Percentiles rank a stretch among this genome's conserved stretches.
Evolutionary conservation across 2,888 invertebrate genomes (phyloP).

Genomic region (Seira sanloemensis): DNA sequence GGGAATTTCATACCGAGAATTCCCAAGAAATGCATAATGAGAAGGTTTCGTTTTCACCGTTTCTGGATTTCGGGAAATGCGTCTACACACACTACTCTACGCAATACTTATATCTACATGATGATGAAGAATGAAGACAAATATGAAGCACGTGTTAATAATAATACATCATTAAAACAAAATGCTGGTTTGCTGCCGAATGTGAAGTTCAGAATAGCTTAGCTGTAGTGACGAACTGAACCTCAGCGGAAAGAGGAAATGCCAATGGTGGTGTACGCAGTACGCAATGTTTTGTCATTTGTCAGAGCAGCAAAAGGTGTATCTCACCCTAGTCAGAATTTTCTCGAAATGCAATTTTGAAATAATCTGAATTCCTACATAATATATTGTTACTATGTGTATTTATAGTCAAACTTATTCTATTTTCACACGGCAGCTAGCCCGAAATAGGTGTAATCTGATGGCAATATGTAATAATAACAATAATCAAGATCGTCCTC

Average conservation of each 20-base stretch:
- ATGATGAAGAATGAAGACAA: background rate
- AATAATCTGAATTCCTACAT: too few relatives aligned
- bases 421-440: too few relatives aligned
- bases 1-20: too few relatives aligned
- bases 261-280: background rate
- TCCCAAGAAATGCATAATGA: background rate
- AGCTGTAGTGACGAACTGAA: background rate
- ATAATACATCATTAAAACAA: background rate
- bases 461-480: conserved; percentile 2
- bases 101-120: background rate
- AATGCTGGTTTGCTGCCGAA: background rate
- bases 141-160: background rate
- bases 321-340: background rate
- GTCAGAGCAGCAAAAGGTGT: background rate
- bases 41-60: background rate
- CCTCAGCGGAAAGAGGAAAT: background rate
- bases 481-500: background rate
- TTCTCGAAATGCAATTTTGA: too few relatives aligned
- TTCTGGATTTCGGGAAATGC: background rate
- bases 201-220: too few relatives aligned
- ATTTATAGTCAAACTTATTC: background rate
- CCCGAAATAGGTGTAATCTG: background rate
- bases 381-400: background rate
- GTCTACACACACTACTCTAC: too few relatives aligned
- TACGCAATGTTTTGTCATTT: background rate